phyloP scores from a whole-genome alignment of 2,113 vertebrate genomes.

The Peromyscus leucopus region DNA sequence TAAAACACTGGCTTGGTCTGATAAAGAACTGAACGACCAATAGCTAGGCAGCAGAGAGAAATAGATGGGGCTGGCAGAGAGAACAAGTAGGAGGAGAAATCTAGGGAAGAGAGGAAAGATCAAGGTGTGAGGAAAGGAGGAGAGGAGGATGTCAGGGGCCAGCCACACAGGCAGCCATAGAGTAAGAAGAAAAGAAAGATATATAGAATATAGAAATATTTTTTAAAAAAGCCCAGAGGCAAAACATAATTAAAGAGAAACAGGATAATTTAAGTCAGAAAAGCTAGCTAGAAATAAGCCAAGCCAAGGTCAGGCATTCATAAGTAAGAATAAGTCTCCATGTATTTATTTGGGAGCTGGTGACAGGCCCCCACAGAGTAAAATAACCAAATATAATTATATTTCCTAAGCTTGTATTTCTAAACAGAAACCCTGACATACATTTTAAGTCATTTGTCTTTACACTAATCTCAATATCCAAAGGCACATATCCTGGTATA shows the following conservation, averaged over 20 bases:
- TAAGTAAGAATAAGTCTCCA: background rate
- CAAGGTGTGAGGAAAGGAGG: background rate
- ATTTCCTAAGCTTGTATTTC: background rate
- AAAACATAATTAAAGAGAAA: background rate
- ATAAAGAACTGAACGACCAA: background rate
- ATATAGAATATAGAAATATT: background rate
- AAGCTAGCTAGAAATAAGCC: background rate
- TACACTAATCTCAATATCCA: background rate
- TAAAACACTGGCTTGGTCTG: background rate
- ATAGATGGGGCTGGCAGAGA: background rate
- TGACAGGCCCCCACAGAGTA: background rate
- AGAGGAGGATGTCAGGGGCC: background rate
- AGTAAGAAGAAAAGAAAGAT: background rate
- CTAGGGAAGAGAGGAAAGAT: background rate
- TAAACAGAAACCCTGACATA: background rate
- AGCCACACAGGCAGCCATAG: background rate
- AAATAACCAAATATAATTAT: background rate
- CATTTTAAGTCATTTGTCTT: constrained; percentile 27
- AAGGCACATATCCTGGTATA: background rate
- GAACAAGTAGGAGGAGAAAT: background rate
- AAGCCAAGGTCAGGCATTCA: background rate
- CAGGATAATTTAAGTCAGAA: background rate
- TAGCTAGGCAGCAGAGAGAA: background rate
- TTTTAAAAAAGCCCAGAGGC: background rate
- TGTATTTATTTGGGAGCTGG: background rate